Percentiles rank a stretch among this genome's conserved stretches.
phyloP scores from a whole-genome alignment of 2,888 invertebrate species.

The Chymomyza fuscimana region DNA sequence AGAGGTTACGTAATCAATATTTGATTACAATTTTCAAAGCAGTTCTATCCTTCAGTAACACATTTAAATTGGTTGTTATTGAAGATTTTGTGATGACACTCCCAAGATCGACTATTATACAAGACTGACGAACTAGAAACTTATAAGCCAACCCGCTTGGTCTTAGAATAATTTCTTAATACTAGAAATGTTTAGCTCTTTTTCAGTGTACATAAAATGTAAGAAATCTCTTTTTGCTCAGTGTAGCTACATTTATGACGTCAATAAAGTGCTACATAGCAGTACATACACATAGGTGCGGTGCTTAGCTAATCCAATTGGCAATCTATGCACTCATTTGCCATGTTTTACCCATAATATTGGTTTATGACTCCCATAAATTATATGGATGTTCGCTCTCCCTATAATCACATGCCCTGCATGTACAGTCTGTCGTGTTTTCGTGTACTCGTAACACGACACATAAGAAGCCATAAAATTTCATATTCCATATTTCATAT shows the following conservation, averaged over 20 bases:
- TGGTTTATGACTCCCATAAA: constrained; percentile 13
- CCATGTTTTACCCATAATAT: constrained; percentile 7
- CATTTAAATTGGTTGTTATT: too few species aligned
- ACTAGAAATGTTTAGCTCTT: too few species aligned
- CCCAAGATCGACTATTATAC: too few species aligned
- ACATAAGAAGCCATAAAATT: constrained; percentile 51
- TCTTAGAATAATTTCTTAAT: too few species aligned
- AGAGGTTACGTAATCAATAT: too few species aligned
- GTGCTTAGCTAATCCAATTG: neutral
- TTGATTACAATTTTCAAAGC: too few species aligned
- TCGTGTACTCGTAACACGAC: constrained; percentile 61
- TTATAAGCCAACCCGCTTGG: too few species aligned
- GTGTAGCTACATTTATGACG: neutral
- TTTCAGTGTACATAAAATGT: too few species aligned
- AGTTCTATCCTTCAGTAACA: too few species aligned
- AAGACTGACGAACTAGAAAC: too few species aligned
- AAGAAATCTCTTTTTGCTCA: neutral
- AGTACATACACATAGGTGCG: neutral
- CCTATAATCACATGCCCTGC: constrained; percentile 48
- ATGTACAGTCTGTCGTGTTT: constrained; percentile 58
- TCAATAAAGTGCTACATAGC: neutral
- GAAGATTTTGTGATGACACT: too few species aligned
- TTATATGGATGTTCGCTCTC: constrained; percentile 18
- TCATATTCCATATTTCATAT: constrained; percentile 70
- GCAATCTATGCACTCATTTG: constrained; percentile 1